Percentiles rank a stretch among this genome's conserved stretches.
Conservation (phyloP, 2,888 invertebrate species). For the Spilosoma lubricipeda region DNA sequence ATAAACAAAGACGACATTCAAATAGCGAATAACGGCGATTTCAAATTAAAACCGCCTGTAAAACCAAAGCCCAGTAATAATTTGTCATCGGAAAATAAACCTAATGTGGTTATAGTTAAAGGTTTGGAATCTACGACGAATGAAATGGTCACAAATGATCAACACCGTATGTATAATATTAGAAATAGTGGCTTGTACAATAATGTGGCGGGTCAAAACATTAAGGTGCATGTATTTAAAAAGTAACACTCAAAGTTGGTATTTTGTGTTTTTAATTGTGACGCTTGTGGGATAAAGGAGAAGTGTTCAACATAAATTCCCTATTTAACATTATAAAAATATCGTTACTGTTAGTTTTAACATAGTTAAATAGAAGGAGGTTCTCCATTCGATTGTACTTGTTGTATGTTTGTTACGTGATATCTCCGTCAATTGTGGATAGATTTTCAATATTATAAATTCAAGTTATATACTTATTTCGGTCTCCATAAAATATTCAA, state of each 20-base stretch:
- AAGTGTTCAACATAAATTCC: neutral
- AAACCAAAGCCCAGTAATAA: constrained; percentile 40
- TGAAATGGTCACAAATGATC: constrained; percentile 66
- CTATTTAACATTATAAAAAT: neutral
- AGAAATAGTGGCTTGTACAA: constrained; percentile 50
- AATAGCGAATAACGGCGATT: constrained; percentile 55
- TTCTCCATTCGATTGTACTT: too few species aligned
- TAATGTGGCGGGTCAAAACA: constrained; percentile 42
- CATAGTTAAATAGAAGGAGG: too few species aligned
- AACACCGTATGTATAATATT: constrained; percentile 52
- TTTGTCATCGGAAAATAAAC: constrained; percentile 52
- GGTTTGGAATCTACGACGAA: constrained; percentile 89
- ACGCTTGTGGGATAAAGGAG: neutral
- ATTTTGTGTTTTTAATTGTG: neutral
- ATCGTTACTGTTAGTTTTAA: neutral
- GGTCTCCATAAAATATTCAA: too few species aligned
- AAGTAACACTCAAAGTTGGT: constrained; percentile 16
- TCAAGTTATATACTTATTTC: too few species aligned
- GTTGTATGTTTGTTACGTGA: too few species aligned
- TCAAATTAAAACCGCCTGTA: constrained; percentile 39
- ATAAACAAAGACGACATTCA: constrained; percentile 76
- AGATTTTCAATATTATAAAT: too few species aligned
- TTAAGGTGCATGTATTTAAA: constrained; percentile 53
- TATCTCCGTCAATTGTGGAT: too few species aligned
- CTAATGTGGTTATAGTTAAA: constrained; percentile 85